These are phyloP conservation scores for Acanthis flammea DNA, from an alignment of 2,797 vertebrate genomes.

Conservation along the genomic window DNA sequence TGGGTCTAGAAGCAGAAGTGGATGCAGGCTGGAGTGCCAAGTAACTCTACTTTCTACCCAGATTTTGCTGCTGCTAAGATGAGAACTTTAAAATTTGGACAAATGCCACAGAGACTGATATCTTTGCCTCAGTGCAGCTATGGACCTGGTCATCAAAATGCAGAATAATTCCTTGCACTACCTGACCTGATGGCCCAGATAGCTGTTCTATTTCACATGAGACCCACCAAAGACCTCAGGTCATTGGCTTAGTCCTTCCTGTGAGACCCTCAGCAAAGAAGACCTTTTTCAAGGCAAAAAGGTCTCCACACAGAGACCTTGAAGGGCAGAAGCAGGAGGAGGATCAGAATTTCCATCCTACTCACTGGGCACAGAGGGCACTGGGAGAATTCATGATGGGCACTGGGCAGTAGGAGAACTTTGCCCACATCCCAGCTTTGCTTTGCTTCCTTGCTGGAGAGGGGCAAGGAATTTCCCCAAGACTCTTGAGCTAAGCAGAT, in stretches of 20 bases:
- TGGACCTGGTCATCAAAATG: not conserved
- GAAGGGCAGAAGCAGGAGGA: not conserved
- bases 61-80: not conserved
- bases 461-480: not conserved
- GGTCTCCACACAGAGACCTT: not conserved
- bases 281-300: not conserved
- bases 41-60: not conserved
- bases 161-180: not conserved
- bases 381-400: not conserved
- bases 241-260: not conserved
- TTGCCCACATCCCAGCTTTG: not conserved
- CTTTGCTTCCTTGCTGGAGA: not conserved
- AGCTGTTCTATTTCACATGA: not conserved
- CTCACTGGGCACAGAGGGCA: not conserved
- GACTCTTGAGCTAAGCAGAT: not conserved
- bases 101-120: accelerated
- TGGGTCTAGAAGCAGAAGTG: not conserved
- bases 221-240: not conserved
- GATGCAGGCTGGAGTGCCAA: not conserved
- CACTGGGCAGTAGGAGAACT: not conserved
- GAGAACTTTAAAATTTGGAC: not conserved
- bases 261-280: not conserved
- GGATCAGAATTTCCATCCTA: not conserved
- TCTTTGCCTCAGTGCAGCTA: not conserved
- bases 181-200: not conserved